phyloP scores from a whole-genome alignment of 2,797 vertebrate species.

The Prunella strophiata region DNA sequence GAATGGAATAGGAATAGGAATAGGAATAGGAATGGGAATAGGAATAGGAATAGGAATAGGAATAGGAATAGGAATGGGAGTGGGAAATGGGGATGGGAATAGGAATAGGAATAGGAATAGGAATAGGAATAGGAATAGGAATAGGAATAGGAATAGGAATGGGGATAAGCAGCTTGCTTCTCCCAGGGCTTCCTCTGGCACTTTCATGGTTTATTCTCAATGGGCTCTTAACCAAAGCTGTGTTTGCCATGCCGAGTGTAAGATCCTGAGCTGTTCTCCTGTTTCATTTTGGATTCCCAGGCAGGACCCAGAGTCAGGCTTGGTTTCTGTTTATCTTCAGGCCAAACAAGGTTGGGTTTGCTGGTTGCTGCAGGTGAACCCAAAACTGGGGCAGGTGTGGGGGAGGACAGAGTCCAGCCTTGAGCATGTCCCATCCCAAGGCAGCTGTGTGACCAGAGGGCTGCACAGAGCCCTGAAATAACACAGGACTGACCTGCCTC shows the following conservation, averaged over 20 bases:
- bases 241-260: background rate
- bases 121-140: too few relatives aligned
- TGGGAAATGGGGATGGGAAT: background rate
- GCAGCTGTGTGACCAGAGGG: background rate
- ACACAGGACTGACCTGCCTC: rapidly evolving
- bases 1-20: too few relatives aligned
- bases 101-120: background rate
- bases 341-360: background rate
- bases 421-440: rapidly evolving
- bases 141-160: background rate
- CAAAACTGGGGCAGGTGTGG: background rate
- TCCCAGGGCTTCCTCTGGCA: background rate
- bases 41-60: too few relatives aligned
- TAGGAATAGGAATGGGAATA: too few relatives aligned
- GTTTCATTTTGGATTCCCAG: background rate
- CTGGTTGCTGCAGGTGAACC: background rate
- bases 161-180: too few relatives aligned
- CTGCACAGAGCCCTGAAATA: background rate
- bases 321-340: background rate
- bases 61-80: background rate
- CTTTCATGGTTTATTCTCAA: background rate
- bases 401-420: background rate
- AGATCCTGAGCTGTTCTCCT: background rate
- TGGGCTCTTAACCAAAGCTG: background rate
- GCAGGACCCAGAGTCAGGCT: background rate